Conservation (phyloP, 2,113 vertebrate genomes). For the Diphyllodes magnificus region DNA sequence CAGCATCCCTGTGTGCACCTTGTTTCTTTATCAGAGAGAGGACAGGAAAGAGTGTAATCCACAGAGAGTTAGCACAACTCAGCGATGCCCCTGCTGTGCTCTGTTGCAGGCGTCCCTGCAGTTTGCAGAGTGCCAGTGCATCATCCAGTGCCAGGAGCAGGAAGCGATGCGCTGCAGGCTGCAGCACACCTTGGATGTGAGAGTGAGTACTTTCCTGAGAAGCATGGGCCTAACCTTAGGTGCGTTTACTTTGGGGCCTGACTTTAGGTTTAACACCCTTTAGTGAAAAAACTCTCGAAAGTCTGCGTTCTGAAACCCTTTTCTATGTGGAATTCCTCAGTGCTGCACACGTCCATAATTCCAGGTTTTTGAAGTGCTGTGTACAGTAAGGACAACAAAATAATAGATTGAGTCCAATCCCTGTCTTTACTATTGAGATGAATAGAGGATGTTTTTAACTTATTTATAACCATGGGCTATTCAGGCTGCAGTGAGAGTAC, state of each 20-base stretch:
- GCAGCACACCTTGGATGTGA: conserved; percentile 79
- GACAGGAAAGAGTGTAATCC: neutral
- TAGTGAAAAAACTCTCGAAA: neutral
- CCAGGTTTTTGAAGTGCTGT: neutral
- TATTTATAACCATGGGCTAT: neutral
- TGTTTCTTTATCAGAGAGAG: neutral
- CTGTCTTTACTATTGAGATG: neutral
- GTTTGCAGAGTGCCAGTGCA: conserved; percentile 82
- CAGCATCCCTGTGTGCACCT: neutral
- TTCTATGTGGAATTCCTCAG: neutral
- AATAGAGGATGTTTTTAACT: neutral
- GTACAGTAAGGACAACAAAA: neutral
- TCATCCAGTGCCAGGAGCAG: conserved; percentile 83
- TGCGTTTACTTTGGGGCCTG: neutral
- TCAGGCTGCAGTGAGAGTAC: neutral
- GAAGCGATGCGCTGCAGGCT: conserved; percentile 77
- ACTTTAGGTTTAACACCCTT: neutral
- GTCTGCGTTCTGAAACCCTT: neutral
- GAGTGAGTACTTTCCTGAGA: conserved; percentile 60
- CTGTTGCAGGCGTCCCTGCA: conserved; percentile 77
- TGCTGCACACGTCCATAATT: neutral
- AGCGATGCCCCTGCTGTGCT: neutral
- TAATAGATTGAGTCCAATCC: neutral
- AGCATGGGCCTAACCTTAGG: neutral
- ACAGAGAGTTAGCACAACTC: neutral